Evolutionary conservation across 92 coral and sea anemone species (phyloP).

Genomic region (Isaurus tuberculatus): DNA sequence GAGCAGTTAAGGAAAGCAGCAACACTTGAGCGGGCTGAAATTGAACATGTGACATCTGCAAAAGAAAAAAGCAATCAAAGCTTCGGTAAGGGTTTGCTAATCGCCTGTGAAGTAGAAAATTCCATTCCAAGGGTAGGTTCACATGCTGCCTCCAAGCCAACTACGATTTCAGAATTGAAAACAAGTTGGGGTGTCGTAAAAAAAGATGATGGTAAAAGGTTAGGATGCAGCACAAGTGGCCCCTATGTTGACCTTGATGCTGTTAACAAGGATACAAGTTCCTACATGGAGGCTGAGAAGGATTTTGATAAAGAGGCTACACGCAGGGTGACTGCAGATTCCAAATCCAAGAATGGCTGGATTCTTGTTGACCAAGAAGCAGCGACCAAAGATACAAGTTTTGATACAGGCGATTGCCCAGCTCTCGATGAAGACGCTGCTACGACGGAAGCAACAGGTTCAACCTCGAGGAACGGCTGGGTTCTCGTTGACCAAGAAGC

Average conservation of each 20-base stretch:
- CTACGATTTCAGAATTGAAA: neutral
- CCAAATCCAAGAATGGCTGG: neutral
- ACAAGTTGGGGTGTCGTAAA: neutral
- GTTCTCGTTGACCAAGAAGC: neutral
- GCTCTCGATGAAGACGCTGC: neutral
- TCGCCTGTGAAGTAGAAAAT: neutral
- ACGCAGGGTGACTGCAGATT: conserved; percentile 26
- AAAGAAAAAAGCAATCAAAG: conserved; percentile 10
- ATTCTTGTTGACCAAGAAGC: conserved; percentile 13
- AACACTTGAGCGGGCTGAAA: conserved; percentile 15
- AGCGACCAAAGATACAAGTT: neutral
- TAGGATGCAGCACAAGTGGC: neutral
- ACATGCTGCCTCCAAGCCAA: conserved; percentile 1
- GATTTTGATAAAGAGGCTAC: conserved; percentile 25
- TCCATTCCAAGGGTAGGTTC: neutral
- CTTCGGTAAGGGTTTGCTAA: neutral
- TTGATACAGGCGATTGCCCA: neutral
- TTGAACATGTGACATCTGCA: conserved; percentile 13
- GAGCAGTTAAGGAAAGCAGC: conserved; percentile 32
- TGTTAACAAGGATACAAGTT: conserved; percentile 36
- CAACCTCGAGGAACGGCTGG: neutral
- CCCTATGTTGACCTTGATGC: conserved; percentile 1
- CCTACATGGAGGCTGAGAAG: neutral
- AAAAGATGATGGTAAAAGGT: conserved; percentile 1
- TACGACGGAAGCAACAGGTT: neutral